Base-by-base conservation (phyloP, 2,113 vertebrate species). In the Stegastes partitus region DNA sequence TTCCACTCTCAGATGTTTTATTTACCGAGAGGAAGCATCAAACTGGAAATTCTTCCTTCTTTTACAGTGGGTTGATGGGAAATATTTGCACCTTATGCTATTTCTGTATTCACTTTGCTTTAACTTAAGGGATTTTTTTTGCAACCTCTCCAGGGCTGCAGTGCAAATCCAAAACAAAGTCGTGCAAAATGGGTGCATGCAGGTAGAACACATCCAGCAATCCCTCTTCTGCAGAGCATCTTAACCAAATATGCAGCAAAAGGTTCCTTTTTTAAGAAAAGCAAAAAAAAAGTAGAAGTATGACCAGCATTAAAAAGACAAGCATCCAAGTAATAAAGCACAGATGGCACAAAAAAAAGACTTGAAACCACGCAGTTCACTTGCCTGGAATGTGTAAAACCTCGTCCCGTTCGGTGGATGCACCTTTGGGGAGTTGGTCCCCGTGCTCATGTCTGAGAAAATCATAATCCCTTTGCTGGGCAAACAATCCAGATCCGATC, bases 301-400 rank as follows among this genome's bases (percentile, higher is more conserved):
- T 45, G 54, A 6, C n/a, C 8, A 37, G n/a, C 23, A 50, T 6
- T 14, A 45, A 23, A 15, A 63, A 28, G 25, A 68, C 45, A 15
- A 58, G 49, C 8, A 65, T 51, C 2, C 9, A 12, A 44, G 31
- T 4, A 12, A 23, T 26, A 62, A 18, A 14, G 18, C 37, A 14
- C 42, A 65, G 7, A 8, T 11, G 10, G 8, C 3, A 11, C 21
- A 19, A 34, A 4, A 16, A 54, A 18, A 2, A 11, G 14, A 11
- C 11, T 23, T n/a, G 2, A 34, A 61, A 3, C 26, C 44, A 3
- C 4, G 71, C 22, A 50, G 47, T 7, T 11, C 62, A 94, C 97
- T 96, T 97, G 96, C 98, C 98, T 99, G 98, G 87, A 97, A 98
- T 74, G 97, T 98, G 87, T 98, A 99, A 93, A 97, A 98, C 79